Base-by-base conservation (phyloP, 2,797 vertebrate genomes). In the Pseudotriccus pelzelni region DNA sequence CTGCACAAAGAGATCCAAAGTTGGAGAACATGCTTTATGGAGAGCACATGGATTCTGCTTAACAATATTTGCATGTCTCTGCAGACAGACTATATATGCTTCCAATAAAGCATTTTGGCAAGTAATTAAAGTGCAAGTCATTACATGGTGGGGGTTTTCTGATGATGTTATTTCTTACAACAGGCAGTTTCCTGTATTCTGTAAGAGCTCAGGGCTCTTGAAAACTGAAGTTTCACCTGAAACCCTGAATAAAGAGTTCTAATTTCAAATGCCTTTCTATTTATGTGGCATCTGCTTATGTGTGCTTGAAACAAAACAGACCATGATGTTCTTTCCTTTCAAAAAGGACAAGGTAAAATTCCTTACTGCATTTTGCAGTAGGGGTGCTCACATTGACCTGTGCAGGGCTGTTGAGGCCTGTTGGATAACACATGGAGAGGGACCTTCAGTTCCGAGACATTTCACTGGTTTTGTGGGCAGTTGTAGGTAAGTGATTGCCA, bases 11-110 rank as follows among this genome's bases (percentile, higher is more conserved):
- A 80, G 89, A 82, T 62, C 69, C 4, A 7, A 84, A 47, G 19
- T 64, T 95, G 50, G 86, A 97, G 76, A 80, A 88, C 46, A 34
- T 50, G 58, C 55, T 95, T 93, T 84, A 30, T 66, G 28, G 67
- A 84, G 91, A 95, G 87, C n/a, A 18, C 7, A 1, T 68, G 37
- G n/a, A 36, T 78, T 94, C 73, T 90, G 10, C 66, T 68, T 68
- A 72, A 56, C 49, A 81, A 9, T 81, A 43, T 56, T 91, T 70
- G 13, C 21, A 5, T 49, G 39, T 67, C 43, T 92, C 78, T 87
- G 52, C 55, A 87, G 89, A 39, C 41, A 6, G 64, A 58, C 62
- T 91, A 17, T 89, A 37, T 62, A 24, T 32, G 39, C 56, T 89
- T 53, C 27, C 10, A 85, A 3, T 72, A 83, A 92, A 83, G 72